phyloP scores from a whole-genome alignment of 2,797 vertebrate species.

The Muscicapa striata region DNA sequence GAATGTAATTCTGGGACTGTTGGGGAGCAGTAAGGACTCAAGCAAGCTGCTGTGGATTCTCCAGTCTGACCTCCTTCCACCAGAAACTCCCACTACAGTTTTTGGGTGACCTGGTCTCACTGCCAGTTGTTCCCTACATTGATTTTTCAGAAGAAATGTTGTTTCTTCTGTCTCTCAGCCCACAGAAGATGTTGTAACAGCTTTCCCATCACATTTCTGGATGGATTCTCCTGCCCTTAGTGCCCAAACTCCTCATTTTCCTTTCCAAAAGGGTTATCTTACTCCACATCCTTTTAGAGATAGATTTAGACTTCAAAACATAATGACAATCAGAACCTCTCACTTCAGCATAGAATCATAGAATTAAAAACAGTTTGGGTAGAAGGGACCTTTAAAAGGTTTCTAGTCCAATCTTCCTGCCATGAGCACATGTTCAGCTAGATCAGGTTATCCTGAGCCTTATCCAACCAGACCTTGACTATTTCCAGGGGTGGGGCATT shows the following conservation, averaged over 20 bases:
- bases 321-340: not conserved
- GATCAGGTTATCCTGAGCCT: not conserved
- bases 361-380: not conserved
- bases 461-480: not conserved
- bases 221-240: not conserved
- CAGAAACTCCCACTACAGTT: not conserved
- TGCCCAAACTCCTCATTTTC: not conserved
- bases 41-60: rapidly evolving
- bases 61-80: not conserved
- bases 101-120: not conserved
- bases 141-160: too few species aligned
- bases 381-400: not conserved
- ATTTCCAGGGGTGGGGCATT: not conserved
- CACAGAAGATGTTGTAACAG: not conserved
- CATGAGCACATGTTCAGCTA: not conserved
- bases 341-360: not conserved
- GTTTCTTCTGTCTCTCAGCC: not conserved
- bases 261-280: not conserved
- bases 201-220: not conserved
- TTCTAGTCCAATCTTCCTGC: not conserved
- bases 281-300: not conserved
- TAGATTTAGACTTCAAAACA: not conserved
- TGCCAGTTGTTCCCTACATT: not conserved
- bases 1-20: not conserved
- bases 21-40: not conserved